Evolutionary conservation across 2,888 invertebrate genomes (phyloP), one percentile per base, ranked within the genome.

Genomic region (Rugalucina vietnamica): DNA sequence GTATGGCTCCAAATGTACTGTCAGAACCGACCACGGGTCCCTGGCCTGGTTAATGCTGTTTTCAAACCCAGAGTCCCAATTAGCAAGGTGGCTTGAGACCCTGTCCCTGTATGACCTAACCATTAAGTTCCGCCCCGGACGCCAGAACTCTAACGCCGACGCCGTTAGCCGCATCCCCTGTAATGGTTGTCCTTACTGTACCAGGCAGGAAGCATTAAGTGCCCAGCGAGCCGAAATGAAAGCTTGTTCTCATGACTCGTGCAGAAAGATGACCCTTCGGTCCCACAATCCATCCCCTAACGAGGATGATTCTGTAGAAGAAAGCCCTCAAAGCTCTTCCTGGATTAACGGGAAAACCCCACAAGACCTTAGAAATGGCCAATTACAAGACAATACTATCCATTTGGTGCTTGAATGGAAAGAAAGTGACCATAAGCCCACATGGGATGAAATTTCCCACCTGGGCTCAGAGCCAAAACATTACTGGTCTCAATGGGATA

Each of bases 21-120:
- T 84, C n/a, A 24, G 79, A 18, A 79, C 80, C 3, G 87, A 89
- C 60, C 85, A 89, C 76, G 80, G 78, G 24, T 37, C 84, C 3
- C 65, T 88, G 37, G 43, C 49, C 14, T 84, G 86, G 85, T 57
- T 89, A n/a, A 12, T 75, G 29, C 43, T 34, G 14, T 79, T 83
- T 36, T 73, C 82, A 69, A 78, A 86, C 39, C 84, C 87, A 27
- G 79, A 79, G 29, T 75, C 84, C 14, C 81, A 82, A 72, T 39
- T 82, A 8, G 84, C 87, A 8, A 29, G 83, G 14, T 87, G 88
- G 87, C 57, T 81, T 34, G 74, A 79, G 60, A 43, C 43, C 21
- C 74, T 86, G 27, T 37, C 71, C 18, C 49, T 60, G 18, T 86
- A 81, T 76, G 49, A 85, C 27, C 71, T 86, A 27, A 70, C 70